Evolutionary conservation across 2,888 invertebrate species (phyloP), one percentile per base, ranked within the genome.

Genomic region (Amblyteles armatorius): DNA sequence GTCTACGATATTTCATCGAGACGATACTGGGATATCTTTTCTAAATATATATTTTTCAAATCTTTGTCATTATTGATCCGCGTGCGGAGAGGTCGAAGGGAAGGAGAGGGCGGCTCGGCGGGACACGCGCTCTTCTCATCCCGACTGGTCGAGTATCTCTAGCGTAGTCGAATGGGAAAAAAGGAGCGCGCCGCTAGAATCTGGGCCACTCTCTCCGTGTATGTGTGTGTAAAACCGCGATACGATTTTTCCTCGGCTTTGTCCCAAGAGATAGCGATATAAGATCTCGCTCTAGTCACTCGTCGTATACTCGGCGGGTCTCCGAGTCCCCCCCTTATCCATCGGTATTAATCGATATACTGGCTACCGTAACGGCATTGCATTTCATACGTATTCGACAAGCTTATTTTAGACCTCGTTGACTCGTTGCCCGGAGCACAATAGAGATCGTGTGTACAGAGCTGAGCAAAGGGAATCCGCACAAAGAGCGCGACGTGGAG

Each of bases 371-470:
- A 83, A 60, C 40, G 52, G 60, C 44, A 13, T 50, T 1, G 19
- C 36, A 26, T 65, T 44, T 22, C 48, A 76, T 26, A 19, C 4
- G n/a, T 11, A 77, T 79, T 60, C 74, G n/a, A 22, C 40, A 76
- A 71, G 60, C 79, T 82, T 82, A 76, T 55, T 79, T 85, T 65
- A 74, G 44, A 73, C 74, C 83, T 74, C 81, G 84, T 84, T 79
- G 84, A 84, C 48, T 84, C 74, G 73, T 65, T 60, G 74, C 48
- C 55, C 81, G 44, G n/a, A 79, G 57, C 29, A 44, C 44, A 74
- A 82, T 72, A 74, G 73, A 60, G 68, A 36, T 29, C n/a, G n/a
- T 40, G 19, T 16, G 33, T 40, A 69, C 13, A 36, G 33, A 22
- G 55, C 67, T 65, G 67, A 33, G 78, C 67, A 57, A 67, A 71